Conservation (phyloP, 2,113 vertebrate species). For the Muntiacus reevesi region DNA sequence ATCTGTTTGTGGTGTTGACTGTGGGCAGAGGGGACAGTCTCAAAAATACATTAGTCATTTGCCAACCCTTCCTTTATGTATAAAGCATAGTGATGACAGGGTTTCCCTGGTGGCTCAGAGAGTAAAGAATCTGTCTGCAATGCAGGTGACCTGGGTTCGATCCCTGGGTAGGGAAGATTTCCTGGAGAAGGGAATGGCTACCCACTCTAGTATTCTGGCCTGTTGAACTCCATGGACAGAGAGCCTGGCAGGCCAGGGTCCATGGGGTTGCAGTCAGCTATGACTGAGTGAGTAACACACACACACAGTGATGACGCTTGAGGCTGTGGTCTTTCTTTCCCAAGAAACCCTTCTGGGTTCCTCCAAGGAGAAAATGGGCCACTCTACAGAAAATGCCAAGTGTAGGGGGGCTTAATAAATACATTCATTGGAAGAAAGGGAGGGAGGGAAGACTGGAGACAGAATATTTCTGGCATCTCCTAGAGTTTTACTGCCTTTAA, state of each 20-base stretch:
- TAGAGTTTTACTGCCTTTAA: background rate
- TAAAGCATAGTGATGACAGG: background rate
- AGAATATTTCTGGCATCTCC: background rate
- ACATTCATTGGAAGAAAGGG: background rate
- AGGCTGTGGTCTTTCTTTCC: background rate
- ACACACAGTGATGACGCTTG: background rate
- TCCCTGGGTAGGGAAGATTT: background rate
- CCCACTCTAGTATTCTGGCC: background rate
- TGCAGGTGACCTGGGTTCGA: background rate
- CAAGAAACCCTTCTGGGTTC: background rate
- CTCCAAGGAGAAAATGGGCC: background rate
- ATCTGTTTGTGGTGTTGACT: background rate
- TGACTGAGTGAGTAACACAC: background rate
- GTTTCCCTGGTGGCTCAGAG: background rate
- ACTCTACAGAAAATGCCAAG: background rate
- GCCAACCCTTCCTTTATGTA: background rate
- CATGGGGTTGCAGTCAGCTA: background rate
- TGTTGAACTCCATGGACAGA: background rate
- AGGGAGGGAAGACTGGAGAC: background rate
- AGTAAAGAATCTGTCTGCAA: background rate
- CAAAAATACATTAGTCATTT: background rate
- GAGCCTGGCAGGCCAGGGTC: background rate
- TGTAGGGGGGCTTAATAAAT: background rate
- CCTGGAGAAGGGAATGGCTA: background rate
- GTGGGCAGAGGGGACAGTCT: background rate